Evolutionary conservation across 2,797 vertebrate species (phyloP).

Genomic region (Cheirogaleus major): DNA sequence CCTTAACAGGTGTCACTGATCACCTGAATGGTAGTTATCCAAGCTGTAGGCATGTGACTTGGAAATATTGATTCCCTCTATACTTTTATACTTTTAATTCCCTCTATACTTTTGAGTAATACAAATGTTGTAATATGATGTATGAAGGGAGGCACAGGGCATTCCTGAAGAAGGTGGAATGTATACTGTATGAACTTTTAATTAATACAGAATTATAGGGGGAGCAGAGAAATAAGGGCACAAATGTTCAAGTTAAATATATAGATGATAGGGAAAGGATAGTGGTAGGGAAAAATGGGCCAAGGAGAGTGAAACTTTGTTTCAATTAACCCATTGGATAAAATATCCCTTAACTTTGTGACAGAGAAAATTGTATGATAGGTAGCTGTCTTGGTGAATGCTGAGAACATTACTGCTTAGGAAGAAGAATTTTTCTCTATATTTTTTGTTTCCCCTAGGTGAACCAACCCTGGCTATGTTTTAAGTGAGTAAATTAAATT

Average conservation of each 20-base stretch:
- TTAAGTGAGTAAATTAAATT: neutral
- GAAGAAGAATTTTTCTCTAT: neutral
- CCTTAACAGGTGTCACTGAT: neutral
- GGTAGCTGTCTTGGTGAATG: neutral
- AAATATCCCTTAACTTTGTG: neutral
- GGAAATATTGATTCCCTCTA: neutral
- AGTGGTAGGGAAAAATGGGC: neutral
- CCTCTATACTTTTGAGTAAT: neutral
- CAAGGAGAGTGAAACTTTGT: neutral
- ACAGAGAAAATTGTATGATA: neutral
- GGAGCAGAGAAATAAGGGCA: neutral
- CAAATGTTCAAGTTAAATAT: neutral
- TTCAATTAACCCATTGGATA: neutral
- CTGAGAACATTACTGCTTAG: neutral
- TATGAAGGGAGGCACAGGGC: neutral
- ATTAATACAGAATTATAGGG: neutral
- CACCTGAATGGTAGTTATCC: neutral
- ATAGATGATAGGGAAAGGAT: neutral
- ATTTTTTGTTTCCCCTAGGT: neutral
- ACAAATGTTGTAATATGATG: neutral
- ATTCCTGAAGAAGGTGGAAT: neutral
- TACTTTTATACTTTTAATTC: neutral
- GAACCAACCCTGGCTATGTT: neutral
- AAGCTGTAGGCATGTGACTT: neutral
- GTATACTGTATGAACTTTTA: neutral